Base-by-base conservation (phyloP, 2,797 vertebrate species). In the Lithobates pipiens region DNA sequence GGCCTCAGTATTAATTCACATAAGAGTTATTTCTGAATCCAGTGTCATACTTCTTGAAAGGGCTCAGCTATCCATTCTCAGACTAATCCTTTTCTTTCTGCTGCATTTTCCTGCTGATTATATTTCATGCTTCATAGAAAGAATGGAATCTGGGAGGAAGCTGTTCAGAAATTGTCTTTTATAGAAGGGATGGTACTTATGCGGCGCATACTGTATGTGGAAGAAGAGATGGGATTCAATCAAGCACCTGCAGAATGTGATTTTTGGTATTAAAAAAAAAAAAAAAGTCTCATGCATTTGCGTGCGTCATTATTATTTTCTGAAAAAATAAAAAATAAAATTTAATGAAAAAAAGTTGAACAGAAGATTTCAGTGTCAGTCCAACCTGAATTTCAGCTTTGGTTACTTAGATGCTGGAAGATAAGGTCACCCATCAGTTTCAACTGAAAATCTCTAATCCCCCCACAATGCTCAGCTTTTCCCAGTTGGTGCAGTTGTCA, bases 41-140 rank as follows among this genome's bases (percentile, higher is more conserved):
- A 34, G 10, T 15, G 42, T 10, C 21, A 50, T 50, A 34, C 21
- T 27, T 73, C 11, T n/a, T 25, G 21, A 61, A n/a, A 7, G 13
- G 29, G 50, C 11, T 25, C 42, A n/a, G 50, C 34, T 70, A 9
- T 42, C 69, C 10, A 54, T 61, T 72, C 73, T 61, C 79, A 39
- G 21, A 15, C 69, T 72, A 81, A 61, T 67, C 76, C 54, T 65
- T 42, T 61, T 63, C 63, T 39, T 15, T 77, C 27, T 42, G n/a
- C 61, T 27, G 27, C 25, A 32, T 54, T 46, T 80, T 46, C 3
- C 29, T 80, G 77, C 65, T 70, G 65, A 54, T 50, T 23, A 50
- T 70, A n/a, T 80, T 80, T 80, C 77, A 80, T 70, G 65, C 65
- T 70, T 54, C 77, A 80, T 23, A 34, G 67, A 70, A 25, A 36